Evolutionary conservation across 2,113 vertebrate species (phyloP), one percentile per base, ranked within the genome.

Genomic region (Megaceryle torquata): DNA sequence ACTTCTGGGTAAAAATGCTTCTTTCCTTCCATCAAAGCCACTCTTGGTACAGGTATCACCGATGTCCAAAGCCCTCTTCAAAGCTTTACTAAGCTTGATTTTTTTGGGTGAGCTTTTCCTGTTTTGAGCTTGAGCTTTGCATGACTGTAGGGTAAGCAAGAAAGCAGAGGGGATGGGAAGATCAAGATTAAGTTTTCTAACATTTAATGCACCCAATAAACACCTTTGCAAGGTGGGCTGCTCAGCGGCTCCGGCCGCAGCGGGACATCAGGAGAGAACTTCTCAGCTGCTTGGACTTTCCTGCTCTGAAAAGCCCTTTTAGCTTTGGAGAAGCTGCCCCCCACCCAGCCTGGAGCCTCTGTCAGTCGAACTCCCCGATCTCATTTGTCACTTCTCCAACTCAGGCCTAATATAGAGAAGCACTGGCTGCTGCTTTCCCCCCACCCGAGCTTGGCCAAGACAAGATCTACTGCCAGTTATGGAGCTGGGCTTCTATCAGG

Each of bases 341-440:
- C 86, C 91, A 72, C 68, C 82, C 92, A 75, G 15, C 85, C 82
- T 25, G 0, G 43, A 69, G 88, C 61, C 9, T 44, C 24, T 94
- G 50, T 91, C 71, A 21, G 39, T 54, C 46, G 57, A 79, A 82
- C 3, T 53, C 51, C 51, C 2, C 29, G 0, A 20, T 51, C 85
- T 93, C 90, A 15, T 95, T 57, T 96, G 86, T 95, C 91, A 89
- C 88, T 93, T 82, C 90, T 95, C 86, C 86, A 90, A 28, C 78
- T 25, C 91, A 6, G 61, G 59, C 91, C 94, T 97, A 93, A 89
- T 97, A 92, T 92, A 97, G 88, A 95, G 83, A 93, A 84, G 92
- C 37, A 70, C 88, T 65, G 12, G 0, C 46, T 64, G 91, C 91
- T 72, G 82, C 94, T 89, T 71, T 50, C 28, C 31, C 87, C 79